Conservation (phyloP, 92 coral and sea anemone species). For the Umimayanthus chanpuru region DNA sequence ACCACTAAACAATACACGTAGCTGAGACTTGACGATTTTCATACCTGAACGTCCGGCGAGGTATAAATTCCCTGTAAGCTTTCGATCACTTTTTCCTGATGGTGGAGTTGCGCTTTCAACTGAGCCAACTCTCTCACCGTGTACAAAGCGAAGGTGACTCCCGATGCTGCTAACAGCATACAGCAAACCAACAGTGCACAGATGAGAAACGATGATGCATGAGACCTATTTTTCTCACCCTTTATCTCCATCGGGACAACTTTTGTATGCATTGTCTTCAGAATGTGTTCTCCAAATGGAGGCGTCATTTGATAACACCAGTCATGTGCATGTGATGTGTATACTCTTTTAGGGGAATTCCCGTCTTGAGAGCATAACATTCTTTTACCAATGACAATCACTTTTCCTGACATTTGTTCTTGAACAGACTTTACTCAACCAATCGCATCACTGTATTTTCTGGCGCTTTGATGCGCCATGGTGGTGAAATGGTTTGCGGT, state of each 20-base stretch:
- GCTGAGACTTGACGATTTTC: not conserved
- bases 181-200: constrained; percentile 48
- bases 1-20: no score
- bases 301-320: no score
- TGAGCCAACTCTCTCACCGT: constrained; percentile 60
- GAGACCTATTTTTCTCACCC: not conserved
- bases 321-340: not conserved
- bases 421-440: no score
- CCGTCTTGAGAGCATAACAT: not conserved
- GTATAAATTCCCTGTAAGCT: constrained; percentile 18
- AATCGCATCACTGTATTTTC: no score
- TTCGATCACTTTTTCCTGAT: constrained; percentile 45
- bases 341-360: not conserved
- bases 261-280: not conserved
- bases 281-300: not conserved
- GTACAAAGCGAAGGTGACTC: constrained; percentile 72
- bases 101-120: constrained; percentile 51
- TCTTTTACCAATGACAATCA: no score
- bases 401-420: no score
- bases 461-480: no score
- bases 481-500: no score
- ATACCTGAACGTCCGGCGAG: not conserved
- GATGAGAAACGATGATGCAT: not conserved
- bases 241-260: not conserved
- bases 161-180: constrained; percentile 62